phyloP scores from a whole-genome alignment of 2,797 vertebrate genomes.

The Paedocypris micromegethes region DNA sequence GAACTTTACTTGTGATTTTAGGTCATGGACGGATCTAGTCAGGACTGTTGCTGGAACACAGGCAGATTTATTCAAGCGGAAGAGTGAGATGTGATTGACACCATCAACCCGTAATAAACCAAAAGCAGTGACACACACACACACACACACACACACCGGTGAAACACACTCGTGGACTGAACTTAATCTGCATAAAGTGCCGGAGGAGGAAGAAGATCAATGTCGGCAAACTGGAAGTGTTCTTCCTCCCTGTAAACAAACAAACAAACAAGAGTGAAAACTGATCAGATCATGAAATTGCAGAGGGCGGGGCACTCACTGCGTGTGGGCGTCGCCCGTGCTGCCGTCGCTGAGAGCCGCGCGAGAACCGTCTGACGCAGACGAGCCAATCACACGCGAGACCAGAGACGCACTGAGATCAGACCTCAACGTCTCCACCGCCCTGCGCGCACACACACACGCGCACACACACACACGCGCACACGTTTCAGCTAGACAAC shows the following conservation, averaged over 20 bases:
- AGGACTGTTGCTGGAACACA: too few relatives aligned
- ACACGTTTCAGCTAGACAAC: too few relatives aligned
- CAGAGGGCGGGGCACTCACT: constrained; percentile 56
- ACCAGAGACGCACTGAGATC: neutral
- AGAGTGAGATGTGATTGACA: too few relatives aligned
- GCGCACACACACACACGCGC: too few relatives aligned
- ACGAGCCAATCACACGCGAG: constrained; percentile 52
- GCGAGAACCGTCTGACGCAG: constrained; percentile 26
- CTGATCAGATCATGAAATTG: neutral
- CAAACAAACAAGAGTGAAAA: neutral
- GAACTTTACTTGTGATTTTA: too few relatives aligned
- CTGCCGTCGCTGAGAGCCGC: constrained; percentile 53
- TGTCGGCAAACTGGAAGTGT: constrained; percentile 59
- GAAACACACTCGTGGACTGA: constrained; percentile 42
- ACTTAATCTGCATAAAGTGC: constrained; percentile 63
- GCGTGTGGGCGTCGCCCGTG: constrained; percentile 58
- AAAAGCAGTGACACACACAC: neutral
- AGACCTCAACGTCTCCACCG: too few relatives aligned
- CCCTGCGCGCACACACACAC: too few relatives aligned
- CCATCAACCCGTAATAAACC: neutral
- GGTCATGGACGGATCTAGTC: too few relatives aligned
- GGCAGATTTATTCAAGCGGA: too few relatives aligned
- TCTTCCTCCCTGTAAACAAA: constrained; percentile 59
- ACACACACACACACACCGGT: too few relatives aligned
- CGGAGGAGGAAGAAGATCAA: constrained; percentile 67